Percentiles rank a stretch among this genome's conserved stretches.
Evolutionary conservation across 2,113 vertebrate species (phyloP).

Genomic region (Sceloporus undulatus): DNA sequence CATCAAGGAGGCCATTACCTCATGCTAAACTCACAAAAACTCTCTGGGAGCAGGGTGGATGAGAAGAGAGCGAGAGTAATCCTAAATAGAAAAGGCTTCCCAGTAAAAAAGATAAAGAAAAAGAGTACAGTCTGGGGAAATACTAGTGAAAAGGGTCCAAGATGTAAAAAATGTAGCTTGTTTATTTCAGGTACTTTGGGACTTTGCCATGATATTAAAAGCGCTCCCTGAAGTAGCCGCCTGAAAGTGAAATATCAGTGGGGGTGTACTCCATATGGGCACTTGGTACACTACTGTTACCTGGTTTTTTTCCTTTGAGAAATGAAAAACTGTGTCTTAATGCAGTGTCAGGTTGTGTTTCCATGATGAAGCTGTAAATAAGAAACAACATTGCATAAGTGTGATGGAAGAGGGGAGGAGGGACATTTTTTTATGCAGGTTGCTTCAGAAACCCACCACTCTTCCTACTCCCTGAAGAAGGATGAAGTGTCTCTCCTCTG

Average conservation of each 20-base stretch:
- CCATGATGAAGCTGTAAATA: conserved; percentile 63
- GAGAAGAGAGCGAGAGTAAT: background rate
- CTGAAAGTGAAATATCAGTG: background rate
- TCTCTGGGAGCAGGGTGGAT: too few relatives aligned
- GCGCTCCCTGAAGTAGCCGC: conserved; percentile 19
- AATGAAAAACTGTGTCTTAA: conserved; percentile 44
- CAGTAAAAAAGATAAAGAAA: too few relatives aligned
- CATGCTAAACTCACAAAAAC: background rate
- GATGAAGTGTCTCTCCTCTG: conserved; percentile 50
- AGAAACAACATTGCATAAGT: conserved; percentile 40
- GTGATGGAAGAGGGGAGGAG: background rate
- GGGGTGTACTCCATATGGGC: background rate
- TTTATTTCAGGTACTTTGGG: conserved; percentile 3
- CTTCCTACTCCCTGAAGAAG: conserved; percentile 44
- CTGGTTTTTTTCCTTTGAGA: background rate
- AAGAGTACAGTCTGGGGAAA: background rate
- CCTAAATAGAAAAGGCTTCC: background rate
- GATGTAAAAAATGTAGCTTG: background rate
- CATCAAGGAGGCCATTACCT: background rate
- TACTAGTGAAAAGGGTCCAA: background rate
- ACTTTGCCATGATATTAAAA: background rate
- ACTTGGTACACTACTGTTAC: conserved; percentile 6
- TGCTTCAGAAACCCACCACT: conserved; percentile 28
- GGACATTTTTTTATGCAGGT: conserved; percentile 24
- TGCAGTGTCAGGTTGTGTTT: conserved; percentile 60